Base-by-base conservation (phyloP, 2,888 invertebrate species). In the Sthenelais limicola region DNA sequence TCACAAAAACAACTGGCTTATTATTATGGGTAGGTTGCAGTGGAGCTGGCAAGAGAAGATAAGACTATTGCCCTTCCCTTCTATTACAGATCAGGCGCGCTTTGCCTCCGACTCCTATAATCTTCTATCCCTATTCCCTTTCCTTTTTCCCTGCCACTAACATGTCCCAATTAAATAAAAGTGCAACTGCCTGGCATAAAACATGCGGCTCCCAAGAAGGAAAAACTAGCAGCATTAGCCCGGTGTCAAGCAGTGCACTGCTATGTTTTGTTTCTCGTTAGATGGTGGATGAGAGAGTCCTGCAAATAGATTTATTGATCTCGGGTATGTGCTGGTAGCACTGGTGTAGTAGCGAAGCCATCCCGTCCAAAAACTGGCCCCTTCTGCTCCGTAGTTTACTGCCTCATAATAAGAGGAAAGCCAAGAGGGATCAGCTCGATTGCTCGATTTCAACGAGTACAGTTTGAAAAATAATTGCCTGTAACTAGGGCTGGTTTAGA, bases 391-490 rank as follows among this genome's bases (percentile, higher is more conserved):
- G 26, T 52, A 52, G 15, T 30, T 2, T 12, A 52, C 52, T 30
- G 56, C 56, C 56, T 32, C 30, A 30, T 56, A 56, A 56, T 56
- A 56, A 56, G 32, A 56, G 56, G 56, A 56, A 56, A 21, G 18
- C 9, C 9, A n/a, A n/a, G n/a, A 5, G 9, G 9, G n/a, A 12
- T 56, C 18, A n/a, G 7, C 30, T 24, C 30, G 56, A 5, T 33
- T 3, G 56, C 32, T 18, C 12, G n/a, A 2, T 56, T 56, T 21
- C 32, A 28, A 21, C 18, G 18, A 18, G 32, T 32, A 56, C 56
- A 56, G 56, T 56, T 56, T 56, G 56, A 56, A 56, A 56, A 56
- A 56, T 56, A 56, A 56, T 56, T 56, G 33, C 56, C 56, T n/a
- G n/a, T 4, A 24, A 52, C 56, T 56, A 56, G 33, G 56, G 30